A percentile compares a stretch with the other conserved stretches of the same genome.
Evolutionary conservation across 2,113 vertebrate genomes (phyloP).

Genomic region (Epinephelus cyanopodus): DNA sequence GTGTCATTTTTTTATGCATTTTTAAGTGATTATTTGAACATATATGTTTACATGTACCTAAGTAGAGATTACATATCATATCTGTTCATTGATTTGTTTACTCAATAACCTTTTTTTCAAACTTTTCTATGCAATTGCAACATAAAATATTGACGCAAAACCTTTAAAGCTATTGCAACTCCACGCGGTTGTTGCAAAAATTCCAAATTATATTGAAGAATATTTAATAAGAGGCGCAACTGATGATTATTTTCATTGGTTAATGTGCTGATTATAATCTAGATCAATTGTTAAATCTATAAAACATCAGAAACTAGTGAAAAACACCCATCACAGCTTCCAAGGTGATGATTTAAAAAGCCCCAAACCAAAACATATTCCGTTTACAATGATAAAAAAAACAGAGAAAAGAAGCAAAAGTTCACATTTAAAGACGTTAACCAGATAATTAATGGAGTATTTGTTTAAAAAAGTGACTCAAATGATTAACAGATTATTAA

Average conservation of each 20-base stretch:
- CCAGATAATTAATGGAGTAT: background rate
- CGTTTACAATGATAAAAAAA: background rate
- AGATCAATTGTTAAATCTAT: background rate
- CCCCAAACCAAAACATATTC: background rate
- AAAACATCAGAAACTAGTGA: background rate
- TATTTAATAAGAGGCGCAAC: background rate
- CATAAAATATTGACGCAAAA: background rate
- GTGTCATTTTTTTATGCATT: background rate
- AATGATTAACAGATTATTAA: slow-evolving; percentile 9
- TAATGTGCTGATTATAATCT: background rate
- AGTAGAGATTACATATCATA: background rate
- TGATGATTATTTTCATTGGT: background rate
- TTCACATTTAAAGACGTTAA: background rate
- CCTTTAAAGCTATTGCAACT: background rate
- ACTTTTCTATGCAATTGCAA: background rate
- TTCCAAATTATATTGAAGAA: slow-evolving; percentile 1
- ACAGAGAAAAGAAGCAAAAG: slow-evolving; percentile 7
- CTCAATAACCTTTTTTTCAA: background rate
- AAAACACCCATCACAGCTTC: background rate
- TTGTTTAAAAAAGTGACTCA: background rate
- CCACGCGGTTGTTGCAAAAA: background rate
- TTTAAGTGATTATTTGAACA: background rate
- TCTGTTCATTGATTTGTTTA: background rate
- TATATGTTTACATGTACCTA: background rate
- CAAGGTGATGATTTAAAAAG: background rate